Evolutionary conservation across 2,888 invertebrate species (phyloP).

Genomic region (Drosophila bunnanda): DNA sequence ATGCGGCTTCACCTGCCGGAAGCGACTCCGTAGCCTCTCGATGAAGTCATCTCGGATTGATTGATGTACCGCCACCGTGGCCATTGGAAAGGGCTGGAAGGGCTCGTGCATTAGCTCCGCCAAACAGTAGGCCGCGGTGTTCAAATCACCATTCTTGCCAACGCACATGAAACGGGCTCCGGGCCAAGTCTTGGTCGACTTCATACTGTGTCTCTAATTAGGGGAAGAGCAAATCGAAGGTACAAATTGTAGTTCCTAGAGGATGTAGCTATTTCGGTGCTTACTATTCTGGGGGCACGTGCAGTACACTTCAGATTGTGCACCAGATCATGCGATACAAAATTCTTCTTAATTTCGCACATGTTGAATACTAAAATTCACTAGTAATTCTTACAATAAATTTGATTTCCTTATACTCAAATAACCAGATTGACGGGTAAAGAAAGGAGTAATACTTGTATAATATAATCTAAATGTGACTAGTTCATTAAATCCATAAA

Average conservation of each 20-base stretch:
- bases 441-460: no score
- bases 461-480: no score
- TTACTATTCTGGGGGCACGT: slow-evolving; percentile 1
- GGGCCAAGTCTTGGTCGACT: slow-evolving; percentile 41
- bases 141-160: slow-evolving; percentile 77
- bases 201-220: slow-evolving; percentile 22
- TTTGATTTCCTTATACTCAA: slow-evolving; percentile 31
- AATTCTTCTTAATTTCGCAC: slow-evolving; percentile 48
- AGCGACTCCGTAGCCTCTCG: slow-evolving; percentile 59
- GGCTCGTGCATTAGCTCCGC: slow-evolving; percentile 75
- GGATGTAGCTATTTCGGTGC: neutral
- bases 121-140: slow-evolving; percentile 76
- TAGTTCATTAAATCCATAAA: no score
- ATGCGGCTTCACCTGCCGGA: slow-evolving; percentile 63
- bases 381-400: slow-evolving; percentile 6
- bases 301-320: slow-evolving; percentile 37
- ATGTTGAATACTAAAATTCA: slow-evolving; percentile 23
- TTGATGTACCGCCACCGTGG: slow-evolving; percentile 78
- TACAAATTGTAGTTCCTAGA: no score
- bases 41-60: slow-evolving; percentile 71
- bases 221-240: no score
- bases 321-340: slow-evolving; percentile 58
- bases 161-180: slow-evolving; percentile 73
- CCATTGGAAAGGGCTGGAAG: slow-evolving; percentile 63
- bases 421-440: neutral